These are phyloP conservation scores for Chaitophorus viminalis DNA, from an alignment of 2,888 invertebrate species.

Conservation along the genomic window DNA sequence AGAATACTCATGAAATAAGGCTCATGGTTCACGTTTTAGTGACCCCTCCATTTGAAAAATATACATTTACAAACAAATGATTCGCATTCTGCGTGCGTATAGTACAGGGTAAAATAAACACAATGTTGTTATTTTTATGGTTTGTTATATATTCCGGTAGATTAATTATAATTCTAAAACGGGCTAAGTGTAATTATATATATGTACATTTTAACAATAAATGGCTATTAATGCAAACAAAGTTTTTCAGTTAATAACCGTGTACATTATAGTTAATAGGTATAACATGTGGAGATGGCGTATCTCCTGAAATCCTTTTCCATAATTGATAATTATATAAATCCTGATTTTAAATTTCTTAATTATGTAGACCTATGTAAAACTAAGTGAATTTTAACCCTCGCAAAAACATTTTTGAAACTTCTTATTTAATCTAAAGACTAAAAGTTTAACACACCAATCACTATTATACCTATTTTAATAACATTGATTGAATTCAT, in stretches of 20 bases:
- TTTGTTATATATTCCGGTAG: background rate
- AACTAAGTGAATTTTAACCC: no score
- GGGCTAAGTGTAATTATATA: background rate
- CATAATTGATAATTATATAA: no score
- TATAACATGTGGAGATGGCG: background rate
- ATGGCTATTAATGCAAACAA: background rate
- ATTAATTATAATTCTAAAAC: background rate
- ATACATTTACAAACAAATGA: background rate
- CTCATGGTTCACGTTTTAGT: background rate
- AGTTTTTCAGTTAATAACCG: background rate
- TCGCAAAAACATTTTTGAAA: no score
- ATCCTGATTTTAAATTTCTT: no score
- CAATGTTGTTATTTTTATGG: background rate
- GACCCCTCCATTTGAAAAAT: background rate
- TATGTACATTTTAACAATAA: background rate
- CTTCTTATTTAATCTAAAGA: no score
- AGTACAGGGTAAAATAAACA: background rate
- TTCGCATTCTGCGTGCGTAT: background rate
- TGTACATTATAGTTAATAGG: background rate
- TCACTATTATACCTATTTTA: no score
- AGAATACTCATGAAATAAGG: constrained; percentile 5
- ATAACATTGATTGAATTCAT: no score
- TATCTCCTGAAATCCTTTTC: background rate
- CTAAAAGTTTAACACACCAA: no score
- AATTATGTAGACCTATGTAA: no score